phyloP scores from a whole-genome alignment of 2,888 invertebrate species.

The Scaeva pyrastri region DNA sequence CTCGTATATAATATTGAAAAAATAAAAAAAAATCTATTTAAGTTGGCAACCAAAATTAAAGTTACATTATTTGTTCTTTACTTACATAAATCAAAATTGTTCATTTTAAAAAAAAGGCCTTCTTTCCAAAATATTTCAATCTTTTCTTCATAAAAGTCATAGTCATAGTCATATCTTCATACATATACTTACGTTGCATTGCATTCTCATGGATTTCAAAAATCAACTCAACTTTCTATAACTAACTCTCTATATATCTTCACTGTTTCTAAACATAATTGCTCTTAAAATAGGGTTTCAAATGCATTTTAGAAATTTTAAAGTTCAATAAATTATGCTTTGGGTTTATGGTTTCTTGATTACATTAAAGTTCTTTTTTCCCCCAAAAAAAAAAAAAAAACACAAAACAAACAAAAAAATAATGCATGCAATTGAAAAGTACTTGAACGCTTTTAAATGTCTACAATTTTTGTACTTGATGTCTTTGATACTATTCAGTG shows the following conservation, averaged over 20 bases:
- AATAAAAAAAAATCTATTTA: conserved; percentile 37
- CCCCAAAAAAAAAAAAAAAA: background rate
- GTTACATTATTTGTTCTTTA: conserved; percentile 21
- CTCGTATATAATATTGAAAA: background rate
- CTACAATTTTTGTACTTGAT: conserved; percentile 62
- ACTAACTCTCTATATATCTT: conserved; percentile 15
- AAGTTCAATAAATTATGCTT: conserved; percentile 5
- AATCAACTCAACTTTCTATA: conserved; percentile 8
- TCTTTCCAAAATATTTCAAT: conserved; percentile 42
- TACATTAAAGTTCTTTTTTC: conserved; percentile 14
- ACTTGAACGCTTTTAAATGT: conserved; percentile 51
- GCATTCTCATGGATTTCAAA: background rate
- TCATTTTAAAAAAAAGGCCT: conserved; percentile 8
- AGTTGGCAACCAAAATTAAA: conserved; percentile 45
- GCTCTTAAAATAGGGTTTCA: conserved; percentile 14
- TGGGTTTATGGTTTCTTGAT: conserved; percentile 3
- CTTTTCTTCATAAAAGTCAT: conserved; percentile 22
- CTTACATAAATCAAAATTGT: background rate
- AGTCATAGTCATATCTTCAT: conserved; percentile 13
- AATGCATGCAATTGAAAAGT: conserved; percentile 18
- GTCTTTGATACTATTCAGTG: conserved; percentile 70
- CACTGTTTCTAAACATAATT: conserved; percentile 12
- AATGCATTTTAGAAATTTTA: conserved; percentile 35
- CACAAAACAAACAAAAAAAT: background rate
- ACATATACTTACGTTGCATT: background rate